These are phyloP conservation scores for Cephalopachus bancanus DNA, from an alignment of 2,797 vertebrate species.

Conservation along the genomic window DNA sequence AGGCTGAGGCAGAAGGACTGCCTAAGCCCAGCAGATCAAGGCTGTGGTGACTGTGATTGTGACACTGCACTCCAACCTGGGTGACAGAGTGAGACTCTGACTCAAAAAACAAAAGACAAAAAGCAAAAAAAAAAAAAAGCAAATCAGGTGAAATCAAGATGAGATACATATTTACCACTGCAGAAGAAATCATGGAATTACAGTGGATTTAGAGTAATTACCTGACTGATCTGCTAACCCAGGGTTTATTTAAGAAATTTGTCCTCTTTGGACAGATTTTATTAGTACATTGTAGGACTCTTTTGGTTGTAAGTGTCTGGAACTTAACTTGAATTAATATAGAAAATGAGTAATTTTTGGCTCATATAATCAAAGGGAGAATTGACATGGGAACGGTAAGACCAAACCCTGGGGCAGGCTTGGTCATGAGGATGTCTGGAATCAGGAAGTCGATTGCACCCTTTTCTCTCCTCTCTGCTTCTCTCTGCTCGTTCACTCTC, in stretches of 20 bases:
- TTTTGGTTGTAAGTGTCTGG: background rate
- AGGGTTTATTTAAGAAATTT: rapidly evolving
- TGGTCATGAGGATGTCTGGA: rapidly evolving
- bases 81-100: too few species aligned
- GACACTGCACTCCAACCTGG: too few species aligned
- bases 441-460: background rate
- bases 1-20: too few species aligned
- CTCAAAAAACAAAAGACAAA: too few species aligned
- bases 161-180: rapidly evolving
- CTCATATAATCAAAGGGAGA: background rate
- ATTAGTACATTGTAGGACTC: background rate
- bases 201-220: rapidly evolving
- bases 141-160: background rate
- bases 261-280: background rate
- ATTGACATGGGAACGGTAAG: background rate
- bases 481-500: background rate
- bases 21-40: too few species aligned
- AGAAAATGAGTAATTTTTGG: background rate
- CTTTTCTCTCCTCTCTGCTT: background rate
- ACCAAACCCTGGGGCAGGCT: background rate
- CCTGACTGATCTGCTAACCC: background rate
- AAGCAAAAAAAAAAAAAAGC: too few species aligned
- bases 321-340: background rate
- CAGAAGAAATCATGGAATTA: background rate
- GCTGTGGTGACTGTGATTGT: too few species aligned